Percentiles rank a stretch among this genome's conserved stretches.
Conservation (phyloP, 2,888 invertebrate species). For the Ophion ellenae region DNA sequence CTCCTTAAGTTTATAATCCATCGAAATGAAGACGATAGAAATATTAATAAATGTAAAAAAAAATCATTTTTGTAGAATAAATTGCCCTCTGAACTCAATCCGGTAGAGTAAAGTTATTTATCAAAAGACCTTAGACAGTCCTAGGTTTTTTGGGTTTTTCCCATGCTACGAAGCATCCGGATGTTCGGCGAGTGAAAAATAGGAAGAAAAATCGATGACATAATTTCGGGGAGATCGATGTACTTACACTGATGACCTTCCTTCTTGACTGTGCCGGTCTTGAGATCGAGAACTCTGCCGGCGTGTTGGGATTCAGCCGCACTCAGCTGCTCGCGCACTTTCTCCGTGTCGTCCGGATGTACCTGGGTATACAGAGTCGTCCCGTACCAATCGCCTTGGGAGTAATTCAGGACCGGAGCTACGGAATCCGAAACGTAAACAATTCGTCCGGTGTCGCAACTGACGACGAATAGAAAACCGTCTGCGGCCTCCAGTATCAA, state of each 20-base stretch:
- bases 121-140: no score
- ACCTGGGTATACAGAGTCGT: constrained; percentile 97
- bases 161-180: no score
- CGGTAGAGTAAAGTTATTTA: no score
- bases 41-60: no score
- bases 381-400: constrained; percentile 99
- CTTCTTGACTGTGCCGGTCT: constrained; percentile 99
- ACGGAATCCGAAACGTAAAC: constrained; percentile 99
- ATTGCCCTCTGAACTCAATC: no score
- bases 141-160: no score
- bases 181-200: background rate
- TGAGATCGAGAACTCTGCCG: constrained; percentile 97
- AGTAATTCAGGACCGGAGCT: constrained; percentile 97
- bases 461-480: constrained; percentile 98
- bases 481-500: constrained; percentile 99
- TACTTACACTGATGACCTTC: constrained; percentile 98
- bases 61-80: no score
- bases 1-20: no score
- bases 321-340: constrained; percentile 98
- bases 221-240: background rate
- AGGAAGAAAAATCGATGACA: background rate
- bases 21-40: no score
- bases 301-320: constrained; percentile 98
- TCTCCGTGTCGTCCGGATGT: constrained; percentile 98
- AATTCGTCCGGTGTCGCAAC: constrained; percentile 98